These are phyloP conservation scores for Chironomus tepperi DNA, from an alignment of 1,140 invertebrate genomes.

Conservation along the genomic window DNA sequence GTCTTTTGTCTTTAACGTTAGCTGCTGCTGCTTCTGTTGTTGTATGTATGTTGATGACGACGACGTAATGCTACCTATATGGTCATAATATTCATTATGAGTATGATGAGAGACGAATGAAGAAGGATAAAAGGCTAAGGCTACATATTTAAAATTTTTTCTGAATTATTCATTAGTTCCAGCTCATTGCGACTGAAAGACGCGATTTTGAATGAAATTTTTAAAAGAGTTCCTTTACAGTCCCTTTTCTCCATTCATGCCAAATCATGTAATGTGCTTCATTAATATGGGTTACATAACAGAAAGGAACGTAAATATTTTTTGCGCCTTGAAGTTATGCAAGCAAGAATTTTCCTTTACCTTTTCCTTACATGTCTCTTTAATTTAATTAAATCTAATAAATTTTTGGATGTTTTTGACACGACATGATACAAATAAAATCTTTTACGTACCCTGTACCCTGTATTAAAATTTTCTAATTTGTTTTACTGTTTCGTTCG, in stretches of 20 bases:
- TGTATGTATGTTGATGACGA: neutral
- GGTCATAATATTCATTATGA: neutral
- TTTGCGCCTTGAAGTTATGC: neutral
- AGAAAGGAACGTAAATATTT: neutral
- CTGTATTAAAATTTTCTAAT: too few species aligned
- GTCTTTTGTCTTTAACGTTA: neutral
- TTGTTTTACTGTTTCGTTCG: too few species aligned
- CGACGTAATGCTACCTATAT: neutral
- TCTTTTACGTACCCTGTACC: too few species aligned
- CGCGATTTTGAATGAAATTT: slow-evolving; percentile 6
- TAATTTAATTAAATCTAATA: neutral
- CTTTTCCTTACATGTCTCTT: neutral
- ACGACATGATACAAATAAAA: neutral
- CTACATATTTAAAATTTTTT: slow-evolving; percentile 17
- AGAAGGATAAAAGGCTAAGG: neutral
- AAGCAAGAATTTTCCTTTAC: neutral
- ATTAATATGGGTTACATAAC: neutral
- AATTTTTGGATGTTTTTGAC: neutral
- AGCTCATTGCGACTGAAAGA: slow-evolving; percentile 18
- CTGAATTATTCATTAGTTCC: slow-evolving; percentile 20
- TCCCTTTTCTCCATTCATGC: neutral
- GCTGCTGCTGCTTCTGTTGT: neutral
- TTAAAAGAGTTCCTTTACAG: neutral
- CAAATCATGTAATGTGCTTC: neutral
- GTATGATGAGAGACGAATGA: neutral